phyloP scores from a whole-genome alignment of 1,140 invertebrate genomes.

The Drosophila lini region DNA sequence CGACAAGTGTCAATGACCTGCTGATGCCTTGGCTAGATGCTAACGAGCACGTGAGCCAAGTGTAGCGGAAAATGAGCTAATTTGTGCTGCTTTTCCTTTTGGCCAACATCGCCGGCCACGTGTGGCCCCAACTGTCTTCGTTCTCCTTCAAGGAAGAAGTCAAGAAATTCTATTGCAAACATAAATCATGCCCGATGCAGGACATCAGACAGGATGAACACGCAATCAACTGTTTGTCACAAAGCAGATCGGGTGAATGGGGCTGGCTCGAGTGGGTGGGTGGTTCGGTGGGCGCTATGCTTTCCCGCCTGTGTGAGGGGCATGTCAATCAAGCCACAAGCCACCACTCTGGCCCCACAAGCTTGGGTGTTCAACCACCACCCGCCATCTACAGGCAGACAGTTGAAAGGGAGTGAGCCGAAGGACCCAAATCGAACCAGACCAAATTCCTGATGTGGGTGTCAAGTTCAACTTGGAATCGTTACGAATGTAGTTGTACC shows the following conservation, averaged over 20 bases:
- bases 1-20: conserved; percentile 67
- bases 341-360: conserved; percentile 40
- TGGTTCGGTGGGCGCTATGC: conserved; percentile 1
- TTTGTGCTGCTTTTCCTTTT: conserved; percentile 56
- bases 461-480: conserved; percentile 14
- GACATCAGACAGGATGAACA: conserved; percentile 53
- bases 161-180: conserved; percentile 78
- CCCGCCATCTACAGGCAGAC: conserved; percentile 4
- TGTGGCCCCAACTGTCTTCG: conserved; percentile 27
- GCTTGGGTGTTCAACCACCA: conserved; percentile 25
- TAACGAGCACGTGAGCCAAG: conserved; percentile 79
- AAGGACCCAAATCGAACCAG: conserved; percentile 19
- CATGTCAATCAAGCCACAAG: conserved; percentile 64
- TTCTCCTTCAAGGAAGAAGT: conserved; percentile 43
- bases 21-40: conserved; percentile 32
- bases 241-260: conserved; percentile 31
- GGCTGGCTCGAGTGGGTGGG: conserved; percentile 17
- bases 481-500: conserved; percentile 9
- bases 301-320: conserved; percentile 24
- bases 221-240: conserved; percentile 80
- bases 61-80: conserved; percentile 79
- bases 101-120: conserved; percentile 47
- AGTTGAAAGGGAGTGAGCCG: conserved; percentile 11
- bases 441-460: conserved; percentile 6
- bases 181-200: conserved; percentile 70